These are phyloP conservation scores for Aurelia sp. DNA, from an alignment of 30 jellyfish, hydroid and myxozoan species.

Conservation along the genomic window DNA sequence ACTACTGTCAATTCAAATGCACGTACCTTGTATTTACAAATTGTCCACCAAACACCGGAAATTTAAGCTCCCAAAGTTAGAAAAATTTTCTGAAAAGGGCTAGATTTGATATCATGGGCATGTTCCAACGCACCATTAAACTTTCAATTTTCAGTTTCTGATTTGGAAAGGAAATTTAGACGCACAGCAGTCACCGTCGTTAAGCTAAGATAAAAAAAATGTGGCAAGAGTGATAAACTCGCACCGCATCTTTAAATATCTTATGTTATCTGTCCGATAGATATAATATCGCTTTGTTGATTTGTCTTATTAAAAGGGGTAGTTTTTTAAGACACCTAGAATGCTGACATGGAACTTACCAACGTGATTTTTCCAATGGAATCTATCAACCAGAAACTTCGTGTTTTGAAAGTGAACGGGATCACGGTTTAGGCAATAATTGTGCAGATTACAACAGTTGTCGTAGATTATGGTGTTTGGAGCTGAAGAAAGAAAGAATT, in stretches of 20 bases:
- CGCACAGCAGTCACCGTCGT: too few species aligned
- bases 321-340: not conserved
- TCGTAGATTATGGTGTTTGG: constrained; percentile 11
- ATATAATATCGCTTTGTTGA: not conserved
- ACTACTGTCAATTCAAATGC: too few species aligned
- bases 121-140: too few species aligned
- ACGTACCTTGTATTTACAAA: too few species aligned
- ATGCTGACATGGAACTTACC: not conserved
- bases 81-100: too few species aligned
- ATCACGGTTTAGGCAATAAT: constrained; percentile 27
- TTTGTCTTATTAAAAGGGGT: not conserved
- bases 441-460: constrained; percentile 22
- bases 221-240: too few species aligned
- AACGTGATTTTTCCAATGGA: constrained; percentile 33
- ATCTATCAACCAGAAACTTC: constrained; percentile 23
- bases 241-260: not conserved
- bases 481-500: not conserved
- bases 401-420: constrained; percentile 8
- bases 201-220: too few species aligned
- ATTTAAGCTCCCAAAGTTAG: too few species aligned
- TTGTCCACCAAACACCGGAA: too few species aligned
- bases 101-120: too few species aligned
- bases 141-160: too few species aligned
- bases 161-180: too few species aligned
- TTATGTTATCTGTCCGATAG: not conserved